Base-by-base conservation (phyloP, 2,797 vertebrate genomes). In the Danio jaintianensis region DNA sequence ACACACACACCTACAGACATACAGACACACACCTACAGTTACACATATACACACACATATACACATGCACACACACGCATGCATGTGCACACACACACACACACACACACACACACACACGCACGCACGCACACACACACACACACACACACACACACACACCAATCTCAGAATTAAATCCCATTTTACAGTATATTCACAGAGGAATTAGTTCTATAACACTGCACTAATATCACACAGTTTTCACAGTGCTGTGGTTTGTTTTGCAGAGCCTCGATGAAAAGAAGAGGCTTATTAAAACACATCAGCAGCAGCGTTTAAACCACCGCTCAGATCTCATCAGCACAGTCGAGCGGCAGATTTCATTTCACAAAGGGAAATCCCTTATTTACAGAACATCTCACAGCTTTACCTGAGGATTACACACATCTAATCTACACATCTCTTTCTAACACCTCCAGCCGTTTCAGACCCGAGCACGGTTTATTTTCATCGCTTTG, bases 401-500 rank as follows among this genome's bases (percentile, higher is more conserved):
- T 12, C 11, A 12, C 56, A 59, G 58, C 13, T 61, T 38, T 7
- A 12, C 38, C 22, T 69, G 40, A 74, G 50, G 8, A 56, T 36
- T 18, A 58, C 10, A 52, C 11, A 13, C 5, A 22, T 16, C 40
- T 10, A 7, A 52, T 20, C 29, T 45, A 22, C 71, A 48, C 29
- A 67, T 42, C 22, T 82, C 43, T 58, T 12, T 58, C 45, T 4
- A 36, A 47, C 52, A 50, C 48, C 40, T 62, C n/a, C 2, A 56
- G 75, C 9, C 42, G 20, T 63, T 50, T 70, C 38, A 29, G 72
- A 22, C 20, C 66, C 69, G 64, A 47, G 63, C 7, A 64, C 15
- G 48, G 67, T 48, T 78, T 1, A 11, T 50, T 38, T 69, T 58
- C 75, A 47, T 55, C 62, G 36, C 43, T 70, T 70, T 70, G 20